Conservation (phyloP, 2,888 invertebrate species). For the Temnothorax rugatulus region DNA sequence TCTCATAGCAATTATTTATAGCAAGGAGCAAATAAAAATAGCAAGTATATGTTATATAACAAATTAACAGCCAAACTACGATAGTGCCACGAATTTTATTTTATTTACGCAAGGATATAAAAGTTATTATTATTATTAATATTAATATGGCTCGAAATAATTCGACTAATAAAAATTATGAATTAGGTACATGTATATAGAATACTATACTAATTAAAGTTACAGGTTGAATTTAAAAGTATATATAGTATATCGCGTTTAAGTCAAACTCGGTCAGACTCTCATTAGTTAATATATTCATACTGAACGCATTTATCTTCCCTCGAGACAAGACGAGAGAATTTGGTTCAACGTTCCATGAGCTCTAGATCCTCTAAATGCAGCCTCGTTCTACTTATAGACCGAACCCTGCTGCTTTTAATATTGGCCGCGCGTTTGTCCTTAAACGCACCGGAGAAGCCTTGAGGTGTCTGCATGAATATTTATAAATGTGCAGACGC, state of each 20-base stretch:
- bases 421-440: slow-evolving; percentile 48
- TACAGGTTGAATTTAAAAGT: neutral
- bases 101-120: neutral
- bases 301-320: neutral
- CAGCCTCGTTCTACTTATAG: slow-evolving; percentile 13
- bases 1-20: neutral
- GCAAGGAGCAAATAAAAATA: neutral
- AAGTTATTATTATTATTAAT: neutral
- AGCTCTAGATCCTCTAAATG: neutral
- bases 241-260: too few relatives aligned
- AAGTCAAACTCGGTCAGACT: neutral
- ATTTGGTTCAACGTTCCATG: neutral
- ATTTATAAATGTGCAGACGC: slow-evolving; percentile 63
- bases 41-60: neutral
- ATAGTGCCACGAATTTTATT: neutral
- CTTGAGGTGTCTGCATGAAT: slow-evolving; percentile 65
- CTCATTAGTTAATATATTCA: neutral
- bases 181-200: neutral
- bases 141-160: neutral
- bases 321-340: neutral
- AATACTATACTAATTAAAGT: neutral
- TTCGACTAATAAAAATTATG: neutral
- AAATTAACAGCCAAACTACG: neutral
- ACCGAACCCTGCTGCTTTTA: slow-evolving; percentile 36
- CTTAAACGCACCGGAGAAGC: slow-evolving; percentile 53